phyloP scores from a whole-genome alignment of 2,888 invertebrate genomes.

The Bibio marci region DNA sequence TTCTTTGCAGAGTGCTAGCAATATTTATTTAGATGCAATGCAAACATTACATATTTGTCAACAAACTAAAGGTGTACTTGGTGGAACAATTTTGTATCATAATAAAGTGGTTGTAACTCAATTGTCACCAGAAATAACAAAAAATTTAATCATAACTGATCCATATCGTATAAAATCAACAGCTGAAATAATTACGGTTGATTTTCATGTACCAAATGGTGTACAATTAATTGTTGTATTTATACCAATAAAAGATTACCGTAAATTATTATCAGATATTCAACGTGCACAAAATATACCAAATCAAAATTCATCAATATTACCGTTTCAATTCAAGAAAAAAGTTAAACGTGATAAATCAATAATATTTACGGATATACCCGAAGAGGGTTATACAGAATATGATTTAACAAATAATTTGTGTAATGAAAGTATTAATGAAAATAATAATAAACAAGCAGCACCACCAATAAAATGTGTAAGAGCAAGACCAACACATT shows the following conservation, averaged over 20 bases:
- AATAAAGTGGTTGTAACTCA: conserved; percentile 77
- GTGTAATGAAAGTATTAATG: no score
- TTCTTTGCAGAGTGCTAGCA: conserved; percentile 58
- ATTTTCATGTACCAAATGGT: conserved; percentile 61
- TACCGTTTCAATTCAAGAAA: conserved; percentile 25
- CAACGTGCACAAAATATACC: conserved; percentile 27
- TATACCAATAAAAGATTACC: conserved; percentile 44
- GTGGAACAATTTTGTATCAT: conserved; percentile 73
- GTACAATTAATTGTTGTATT: conserved; percentile 67
- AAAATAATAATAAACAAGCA: neutral
- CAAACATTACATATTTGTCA: conserved; percentile 74
- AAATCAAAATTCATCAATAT: conserved; percentile 7
- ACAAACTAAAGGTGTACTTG: conserved; percentile 58
- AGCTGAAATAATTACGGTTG: conserved; percentile 45
- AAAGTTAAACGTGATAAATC: conserved; percentile 64
- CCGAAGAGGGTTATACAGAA: conserved; percentile 44
- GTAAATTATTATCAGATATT: conserved; percentile 31
- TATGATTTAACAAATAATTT: no score
- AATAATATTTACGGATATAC: conserved; percentile 64
- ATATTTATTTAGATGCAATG: conserved; percentile 72
- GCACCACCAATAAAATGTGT: neutral
- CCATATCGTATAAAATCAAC: conserved; percentile 70
- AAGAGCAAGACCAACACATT: conserved; percentile 33
- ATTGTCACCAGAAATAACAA: conserved; percentile 53
- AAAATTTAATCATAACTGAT: conserved; percentile 64